These are phyloP conservation scores for Cavia porcellus DNA, from an alignment of 2,113 vertebrate species.

Conservation along the genomic window DNA sequence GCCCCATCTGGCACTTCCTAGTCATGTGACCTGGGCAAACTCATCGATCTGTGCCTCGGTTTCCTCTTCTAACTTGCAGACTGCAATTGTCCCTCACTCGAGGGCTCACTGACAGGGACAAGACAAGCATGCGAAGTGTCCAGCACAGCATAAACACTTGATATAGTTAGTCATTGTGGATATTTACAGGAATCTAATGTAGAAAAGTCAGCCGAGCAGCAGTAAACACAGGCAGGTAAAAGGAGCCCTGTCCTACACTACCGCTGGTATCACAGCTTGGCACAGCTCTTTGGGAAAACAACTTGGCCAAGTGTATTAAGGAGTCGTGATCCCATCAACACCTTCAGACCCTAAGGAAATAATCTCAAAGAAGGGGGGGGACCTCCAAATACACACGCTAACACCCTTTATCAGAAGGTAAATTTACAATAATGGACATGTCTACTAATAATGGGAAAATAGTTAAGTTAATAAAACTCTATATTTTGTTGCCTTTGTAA, in stretches of 20 bases:
- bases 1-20: neutral
- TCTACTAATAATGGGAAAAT: neutral
- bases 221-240: too few species aligned
- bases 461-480: neutral
- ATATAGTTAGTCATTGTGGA: neutral
- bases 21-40: neutral
- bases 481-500: neutral
- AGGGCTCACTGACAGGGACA: neutral
- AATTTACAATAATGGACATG: neutral
- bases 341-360: neutral
- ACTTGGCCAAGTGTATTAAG: neutral
- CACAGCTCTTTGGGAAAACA: neutral
- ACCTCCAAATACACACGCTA: neutral
- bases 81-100: neutral
- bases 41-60: neutral
- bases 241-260: neutral
- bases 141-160: neutral
- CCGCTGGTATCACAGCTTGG: neutral
- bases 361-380: neutral
- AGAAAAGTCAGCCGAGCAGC: neutral
- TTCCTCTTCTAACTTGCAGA: neutral
- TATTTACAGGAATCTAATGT: neutral
- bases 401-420: neutral
- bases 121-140: neutral
- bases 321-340: neutral